Evolutionary conservation across 2,113 vertebrate genomes (phyloP).

Genomic region (Sander lucioperca): DNA sequence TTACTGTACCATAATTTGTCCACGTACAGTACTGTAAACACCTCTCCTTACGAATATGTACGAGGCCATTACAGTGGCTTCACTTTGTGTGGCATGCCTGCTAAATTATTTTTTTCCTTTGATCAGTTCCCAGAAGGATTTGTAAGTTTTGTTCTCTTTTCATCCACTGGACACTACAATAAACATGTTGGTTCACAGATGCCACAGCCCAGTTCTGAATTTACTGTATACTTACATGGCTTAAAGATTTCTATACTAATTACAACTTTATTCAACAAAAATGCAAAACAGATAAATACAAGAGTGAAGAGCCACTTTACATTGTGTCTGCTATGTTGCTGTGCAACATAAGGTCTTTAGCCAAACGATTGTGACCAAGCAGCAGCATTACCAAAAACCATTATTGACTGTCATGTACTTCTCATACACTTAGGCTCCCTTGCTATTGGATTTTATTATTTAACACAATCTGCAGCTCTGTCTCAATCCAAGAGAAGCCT

Average conservation of each 20-base stretch:
- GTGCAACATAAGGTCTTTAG: background rate
- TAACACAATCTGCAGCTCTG: background rate
- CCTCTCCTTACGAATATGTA: background rate
- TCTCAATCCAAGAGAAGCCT: background rate
- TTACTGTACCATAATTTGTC: constrained; percentile 36
- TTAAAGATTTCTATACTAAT: background rate
- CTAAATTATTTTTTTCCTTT: constrained; percentile 3
- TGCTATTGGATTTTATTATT: background rate
- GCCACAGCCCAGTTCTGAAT: background rate
- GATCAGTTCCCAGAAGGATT: background rate
- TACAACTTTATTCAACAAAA: background rate
- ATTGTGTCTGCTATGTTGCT: background rate
- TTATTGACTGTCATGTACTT: background rate
- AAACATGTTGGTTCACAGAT: background rate
- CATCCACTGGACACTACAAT: background rate
- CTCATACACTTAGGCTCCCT: background rate
- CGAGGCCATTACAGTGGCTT: background rate
- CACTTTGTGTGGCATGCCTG: constrained; percentile 14
- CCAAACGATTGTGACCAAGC: background rate
- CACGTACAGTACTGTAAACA: background rate
- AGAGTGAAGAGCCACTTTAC: background rate
- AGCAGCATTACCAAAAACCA: background rate
- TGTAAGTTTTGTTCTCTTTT: background rate
- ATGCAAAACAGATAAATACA: background rate
- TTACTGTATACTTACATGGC: background rate